These are phyloP conservation scores for Colaptes auratus DNA, from an alignment of 2,113 vertebrate species.

Conservation along the genomic window DNA sequence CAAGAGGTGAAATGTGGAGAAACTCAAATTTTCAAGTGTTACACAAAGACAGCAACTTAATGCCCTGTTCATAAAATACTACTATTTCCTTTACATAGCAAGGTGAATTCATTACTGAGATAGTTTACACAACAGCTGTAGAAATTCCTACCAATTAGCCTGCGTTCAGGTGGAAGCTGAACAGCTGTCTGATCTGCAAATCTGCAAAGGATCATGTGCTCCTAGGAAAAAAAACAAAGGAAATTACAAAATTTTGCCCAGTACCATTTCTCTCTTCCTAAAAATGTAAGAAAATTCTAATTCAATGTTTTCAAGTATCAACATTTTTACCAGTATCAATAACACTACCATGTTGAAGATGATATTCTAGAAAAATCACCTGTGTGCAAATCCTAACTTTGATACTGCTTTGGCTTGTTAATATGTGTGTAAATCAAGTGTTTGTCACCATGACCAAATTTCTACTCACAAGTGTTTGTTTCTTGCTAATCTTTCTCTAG, in stretches of 20 bases:
- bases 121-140: neutral
- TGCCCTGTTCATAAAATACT: neutral
- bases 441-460: neutral
- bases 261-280: neutral
- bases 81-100: neutral
- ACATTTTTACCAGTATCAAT: neutral
- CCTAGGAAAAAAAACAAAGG: constrained; percentile 72
- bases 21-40: neutral
- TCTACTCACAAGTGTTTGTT: neutral
- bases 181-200: constrained; percentile 96
- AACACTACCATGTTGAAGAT: neutral
- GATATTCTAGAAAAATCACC: neutral
- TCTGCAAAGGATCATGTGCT: constrained; percentile 97
- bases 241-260: neutral
- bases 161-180: constrained; percentile 87
- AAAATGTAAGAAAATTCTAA: neutral
- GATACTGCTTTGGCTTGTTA: neutral
- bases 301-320: neutral
- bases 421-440: neutral
- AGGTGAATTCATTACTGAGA: neutral
- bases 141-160: constrained; percentile 83
- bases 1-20: neutral
- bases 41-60: neutral
- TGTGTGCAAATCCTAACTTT: neutral
- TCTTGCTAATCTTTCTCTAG: neutral